These are phyloP conservation scores for Tiliacea citrago DNA, from an alignment of 2,888 invertebrate species.

Conservation along the genomic window DNA sequence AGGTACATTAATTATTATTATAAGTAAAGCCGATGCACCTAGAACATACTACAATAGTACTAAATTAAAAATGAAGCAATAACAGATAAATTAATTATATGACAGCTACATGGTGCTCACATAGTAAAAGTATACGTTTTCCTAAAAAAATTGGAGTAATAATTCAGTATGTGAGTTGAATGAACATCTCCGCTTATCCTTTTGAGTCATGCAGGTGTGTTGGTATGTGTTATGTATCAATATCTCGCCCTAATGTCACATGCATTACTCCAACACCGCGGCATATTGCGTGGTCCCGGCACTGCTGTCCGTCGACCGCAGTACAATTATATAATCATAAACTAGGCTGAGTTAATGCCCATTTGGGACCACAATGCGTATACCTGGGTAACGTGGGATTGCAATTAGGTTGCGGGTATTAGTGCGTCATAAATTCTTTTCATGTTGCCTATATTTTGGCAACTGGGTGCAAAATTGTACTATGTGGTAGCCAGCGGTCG, in stretches of 20 bases:
- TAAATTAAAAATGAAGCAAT: too few relatives aligned
- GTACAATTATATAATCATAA: constrained; percentile 52
- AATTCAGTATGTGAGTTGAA: too few relatives aligned
- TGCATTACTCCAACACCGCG: constrained; percentile 16
- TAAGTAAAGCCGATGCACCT: too few relatives aligned
- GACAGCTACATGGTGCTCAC: too few relatives aligned
- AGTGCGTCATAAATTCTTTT: constrained; percentile 45
- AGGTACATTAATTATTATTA: too few relatives aligned
- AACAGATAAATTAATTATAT: too few relatives aligned
- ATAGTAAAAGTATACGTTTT: too few relatives aligned
- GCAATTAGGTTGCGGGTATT: constrained; percentile 45
- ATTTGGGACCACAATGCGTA: constrained; percentile 44
- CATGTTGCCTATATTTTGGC: constrained; percentile 12
- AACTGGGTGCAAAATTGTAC: not conserved
- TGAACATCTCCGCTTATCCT: not conserved
- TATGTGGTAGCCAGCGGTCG: not conserved
- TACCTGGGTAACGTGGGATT: constrained; percentile 30
- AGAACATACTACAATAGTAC: too few relatives aligned
- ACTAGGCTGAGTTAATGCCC: constrained; percentile 44
- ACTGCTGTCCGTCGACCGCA: constrained; percentile 31
- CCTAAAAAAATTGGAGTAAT: too few relatives aligned
- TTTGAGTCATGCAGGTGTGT: not conserved
- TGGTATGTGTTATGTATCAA: not conserved
- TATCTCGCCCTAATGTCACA: constrained; percentile 17
- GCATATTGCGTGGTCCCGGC: constrained; percentile 16